Evolutionary conservation across 2,113 vertebrate genomes (phyloP).

Genomic region (Poecile atricapillus): DNA sequence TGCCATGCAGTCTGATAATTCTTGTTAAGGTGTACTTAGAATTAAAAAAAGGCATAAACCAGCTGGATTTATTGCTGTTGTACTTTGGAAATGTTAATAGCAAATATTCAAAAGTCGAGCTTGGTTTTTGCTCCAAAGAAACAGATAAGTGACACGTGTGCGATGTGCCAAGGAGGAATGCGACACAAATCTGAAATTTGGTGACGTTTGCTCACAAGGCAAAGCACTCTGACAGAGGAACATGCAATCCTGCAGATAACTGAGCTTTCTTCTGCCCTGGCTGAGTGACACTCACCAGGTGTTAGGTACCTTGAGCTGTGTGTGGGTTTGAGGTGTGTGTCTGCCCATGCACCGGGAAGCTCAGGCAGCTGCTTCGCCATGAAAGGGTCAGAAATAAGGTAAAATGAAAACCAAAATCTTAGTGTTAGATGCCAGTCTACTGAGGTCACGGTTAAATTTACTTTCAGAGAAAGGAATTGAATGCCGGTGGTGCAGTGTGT

Average conservation of each 20-base stretch:
- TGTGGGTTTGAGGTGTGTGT: not conserved
- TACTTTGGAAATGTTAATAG: not conserved
- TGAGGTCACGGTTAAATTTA: conserved; percentile 42
- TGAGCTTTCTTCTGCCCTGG: not conserved
- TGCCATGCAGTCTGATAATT: not conserved
- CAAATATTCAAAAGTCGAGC: not conserved
- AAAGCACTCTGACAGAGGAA: not conserved
- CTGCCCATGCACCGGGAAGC: fast-evolving
- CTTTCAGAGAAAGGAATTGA: conserved; percentile 23
- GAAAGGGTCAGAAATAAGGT: conserved; percentile 14
- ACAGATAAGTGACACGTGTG: not conserved
- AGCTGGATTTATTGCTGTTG: not conserved
- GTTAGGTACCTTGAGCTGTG: not conserved
- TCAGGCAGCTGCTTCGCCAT: not conserved
- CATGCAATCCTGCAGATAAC: not conserved
- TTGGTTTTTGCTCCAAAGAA: not conserved
- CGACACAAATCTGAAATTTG: not conserved
- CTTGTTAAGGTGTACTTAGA: not conserved
- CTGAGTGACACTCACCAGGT: not conserved
- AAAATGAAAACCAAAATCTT: conserved; percentile 14
- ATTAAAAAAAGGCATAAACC: not conserved
- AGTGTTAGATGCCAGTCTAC: conserved; percentile 30
- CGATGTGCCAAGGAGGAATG: not conserved
- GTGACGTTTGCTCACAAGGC: not conserved
- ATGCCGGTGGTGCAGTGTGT: not conserved